Base-by-base conservation (phyloP, 2,888 invertebrate species). In the Thysanoteuthis rhombus region DNA sequence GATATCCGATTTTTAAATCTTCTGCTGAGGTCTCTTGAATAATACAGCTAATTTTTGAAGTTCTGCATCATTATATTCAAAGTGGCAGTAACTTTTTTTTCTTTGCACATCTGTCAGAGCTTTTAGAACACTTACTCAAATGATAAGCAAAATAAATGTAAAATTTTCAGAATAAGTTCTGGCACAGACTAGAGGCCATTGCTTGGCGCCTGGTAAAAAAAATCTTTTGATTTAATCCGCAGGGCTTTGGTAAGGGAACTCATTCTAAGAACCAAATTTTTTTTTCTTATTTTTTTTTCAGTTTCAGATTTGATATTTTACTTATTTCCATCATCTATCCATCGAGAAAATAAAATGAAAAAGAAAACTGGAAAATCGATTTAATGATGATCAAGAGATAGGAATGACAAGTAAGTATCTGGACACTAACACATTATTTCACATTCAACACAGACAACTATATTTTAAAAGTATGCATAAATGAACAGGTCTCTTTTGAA, bases 11-110 rank as follows among this genome's bases (percentile, higher is more conserved):
- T 75, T n/a, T n/a, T n/a, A 36, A n/a, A 75, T 75, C 12, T 75
- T 75, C n/a, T 75, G n/a, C n/a, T 75, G n/a, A 75, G 36, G 75
- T 75, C n/a, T 75, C 75, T 75, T 75, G 75, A 75, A 36, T 75
- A 75, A n/a, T n/a, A 75, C 75, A 75, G 75, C 75, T 75, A 75
- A n/a, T n/a, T 75, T n/a, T 75, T n/a, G n/a, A 75, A 75, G 75
- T 36, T 75, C 75, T 75, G 75, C 75, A 75, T 16, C 16, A 36
- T 75, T 75, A 36, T n/a, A 16, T 75, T 75, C n/a, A 75, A 75
- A 75, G 12, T 75, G 75, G 75, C 75, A 75, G 75, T 36, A 75
- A 75, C 75, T 75, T 75, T 75, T 75, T 75, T n/a, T n/a, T 75
- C 19, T 75, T 75, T n/a, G 75, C 75, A 75, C 12, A 16, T 75